phyloP scores from a whole-genome alignment of 2,113 vertebrate species.

The Tauraco erythrolophus region DNA sequence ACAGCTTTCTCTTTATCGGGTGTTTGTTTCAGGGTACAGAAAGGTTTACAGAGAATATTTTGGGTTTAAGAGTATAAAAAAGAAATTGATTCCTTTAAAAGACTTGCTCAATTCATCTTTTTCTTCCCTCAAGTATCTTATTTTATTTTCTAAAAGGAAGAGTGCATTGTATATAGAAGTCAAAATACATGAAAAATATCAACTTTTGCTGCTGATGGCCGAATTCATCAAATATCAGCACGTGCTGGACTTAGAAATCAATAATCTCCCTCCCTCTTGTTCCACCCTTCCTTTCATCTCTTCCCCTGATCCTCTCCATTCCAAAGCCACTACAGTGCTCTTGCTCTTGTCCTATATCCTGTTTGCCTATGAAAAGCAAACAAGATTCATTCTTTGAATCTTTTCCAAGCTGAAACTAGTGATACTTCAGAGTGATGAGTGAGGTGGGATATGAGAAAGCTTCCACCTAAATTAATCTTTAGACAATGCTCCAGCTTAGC shows the following conservation, averaged over 20 bases:
- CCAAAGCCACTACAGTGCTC: background rate
- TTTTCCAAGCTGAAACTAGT: background rate
- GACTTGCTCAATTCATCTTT: background rate
- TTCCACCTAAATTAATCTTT: background rate
- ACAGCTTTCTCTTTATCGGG: background rate
- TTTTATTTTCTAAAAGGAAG: background rate
- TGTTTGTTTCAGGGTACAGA: background rate
- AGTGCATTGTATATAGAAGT: background rate
- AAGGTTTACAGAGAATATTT: background rate
- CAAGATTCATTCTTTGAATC: background rate
- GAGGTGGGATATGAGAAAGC: background rate
- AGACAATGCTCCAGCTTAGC: rapidly evolving
- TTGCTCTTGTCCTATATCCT: background rate
- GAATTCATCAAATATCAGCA: background rate
- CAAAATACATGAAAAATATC: background rate
- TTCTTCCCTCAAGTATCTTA: background rate
- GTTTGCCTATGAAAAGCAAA: background rate
- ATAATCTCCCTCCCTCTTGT: background rate
- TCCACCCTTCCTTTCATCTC: background rate
- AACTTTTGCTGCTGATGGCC: background rate
- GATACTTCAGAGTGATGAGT: background rate
- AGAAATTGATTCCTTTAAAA: background rate
- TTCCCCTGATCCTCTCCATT: background rate
- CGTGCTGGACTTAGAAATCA: background rate
- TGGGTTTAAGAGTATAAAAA: background rate